Evolutionary conservation across 1,140 invertebrate genomes (phyloP), one percentile per base, ranked within the genome.

Genomic region (Brachystomella parvula): DNA sequence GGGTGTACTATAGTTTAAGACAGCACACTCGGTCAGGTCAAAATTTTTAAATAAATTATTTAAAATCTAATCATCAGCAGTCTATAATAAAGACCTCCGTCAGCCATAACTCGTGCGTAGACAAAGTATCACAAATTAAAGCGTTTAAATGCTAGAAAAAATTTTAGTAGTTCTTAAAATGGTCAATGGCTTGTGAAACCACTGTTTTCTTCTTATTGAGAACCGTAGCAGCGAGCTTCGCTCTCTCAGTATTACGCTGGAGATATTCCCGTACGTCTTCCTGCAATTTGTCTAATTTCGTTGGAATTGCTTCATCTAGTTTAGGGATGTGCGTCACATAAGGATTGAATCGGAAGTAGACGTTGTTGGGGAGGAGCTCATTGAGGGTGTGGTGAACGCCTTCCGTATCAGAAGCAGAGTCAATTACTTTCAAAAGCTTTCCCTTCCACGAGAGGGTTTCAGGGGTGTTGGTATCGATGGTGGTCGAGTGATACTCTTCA

Each of bases 281-380:
- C 70, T 86, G 81, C 44, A 88, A 73, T 74, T 81, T 82, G 57
- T 79, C 75, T 0, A 87, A 75, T 74, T 87, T 87, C 9, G 84
- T 84, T 2, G 85, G 82, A 69, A 87, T 79, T 44, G 87, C 89
- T 78, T 96, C 93, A 74, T 92, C 89, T 80, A 97, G 86, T 1
- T 83, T 81, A 28, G 92, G 81, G 75, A 89, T 85, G 76, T 92
- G 87, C 57, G 86, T 87, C 35, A 96, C 79, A 73, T 92, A 92
- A 0, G 94, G 94, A 79, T 96, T 96, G 76, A 96, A 89, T 9
- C 94, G 83, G 75, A 85, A 96, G 77, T 97, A 97, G 24, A 84
- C 82, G 26, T 85, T 80, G 0, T 84, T 82, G 19, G 89, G 87
- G 19, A 96, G 78, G 47, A 95, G 77, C 77, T 95, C 91, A 72